A percentile compares a stretch with the other conserved stretches of the same genome.
Conservation (phyloP, 2,113 vertebrate species). For the Hemicordylus capensis region DNA sequence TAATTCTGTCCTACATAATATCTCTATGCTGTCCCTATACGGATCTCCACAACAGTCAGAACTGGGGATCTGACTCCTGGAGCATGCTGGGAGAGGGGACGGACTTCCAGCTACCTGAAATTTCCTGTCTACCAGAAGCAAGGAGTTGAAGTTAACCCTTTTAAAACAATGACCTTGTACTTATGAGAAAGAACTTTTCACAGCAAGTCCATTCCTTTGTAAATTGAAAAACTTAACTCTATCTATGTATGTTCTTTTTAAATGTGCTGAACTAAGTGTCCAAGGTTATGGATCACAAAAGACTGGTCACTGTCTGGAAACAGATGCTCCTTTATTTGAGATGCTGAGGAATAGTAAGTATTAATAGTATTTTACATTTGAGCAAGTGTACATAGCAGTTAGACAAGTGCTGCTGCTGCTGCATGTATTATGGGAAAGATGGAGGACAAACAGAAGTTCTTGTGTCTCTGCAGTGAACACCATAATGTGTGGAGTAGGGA, state of each 20-base stretch:
- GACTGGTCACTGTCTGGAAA: constrained; percentile 46
- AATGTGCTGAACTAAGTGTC: constrained; percentile 58
- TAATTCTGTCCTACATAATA: too few species aligned
- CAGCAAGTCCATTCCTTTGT: too few species aligned
- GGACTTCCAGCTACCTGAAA: too few species aligned
- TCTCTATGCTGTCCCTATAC: too few species aligned
- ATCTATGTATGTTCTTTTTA: constrained; percentile 47
- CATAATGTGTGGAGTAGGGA: not conserved
- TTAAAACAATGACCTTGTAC: too few species aligned
- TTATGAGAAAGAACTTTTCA: too few species aligned
- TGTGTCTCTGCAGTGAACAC: not conserved
- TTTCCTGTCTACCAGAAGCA: too few species aligned
- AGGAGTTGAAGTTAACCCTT: too few species aligned
- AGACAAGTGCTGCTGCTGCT: not conserved
- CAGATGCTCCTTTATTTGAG: not conserved
- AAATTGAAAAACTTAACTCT: not conserved
- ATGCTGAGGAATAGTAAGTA: constrained; percentile 37
- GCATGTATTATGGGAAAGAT: not conserved
- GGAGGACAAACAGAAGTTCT: not conserved
- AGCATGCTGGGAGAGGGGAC: too few species aligned
- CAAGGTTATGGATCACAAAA: constrained; percentile 44
- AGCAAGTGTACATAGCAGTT: not conserved
- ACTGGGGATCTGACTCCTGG: too few species aligned
- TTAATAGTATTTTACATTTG: not conserved
- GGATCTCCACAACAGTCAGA: too few species aligned